These are phyloP conservation scores for Pheosia gnoma DNA, from an alignment of 2,888 invertebrate genomes.

Conservation along the genomic window DNA sequence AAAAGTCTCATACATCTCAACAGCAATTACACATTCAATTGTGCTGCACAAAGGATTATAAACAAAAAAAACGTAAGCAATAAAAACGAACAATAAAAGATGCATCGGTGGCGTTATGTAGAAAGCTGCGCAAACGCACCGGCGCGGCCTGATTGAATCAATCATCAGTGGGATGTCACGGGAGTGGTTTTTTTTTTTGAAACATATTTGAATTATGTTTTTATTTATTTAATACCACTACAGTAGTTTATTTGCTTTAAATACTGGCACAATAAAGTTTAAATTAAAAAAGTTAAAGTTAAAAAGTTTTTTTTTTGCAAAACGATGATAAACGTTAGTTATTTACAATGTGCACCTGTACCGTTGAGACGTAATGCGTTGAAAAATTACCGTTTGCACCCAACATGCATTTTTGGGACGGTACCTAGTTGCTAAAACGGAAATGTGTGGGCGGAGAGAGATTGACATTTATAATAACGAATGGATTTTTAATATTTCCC, in stretches of 20 bases:
- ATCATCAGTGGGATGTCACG: neutral
- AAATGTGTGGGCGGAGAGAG: neutral
- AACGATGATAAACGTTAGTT: neutral
- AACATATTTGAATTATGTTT: neutral
- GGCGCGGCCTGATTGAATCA: constrained; percentile 16
- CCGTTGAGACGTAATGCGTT: neutral
- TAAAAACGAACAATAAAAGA: constrained; percentile 10
- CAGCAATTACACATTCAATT: constrained; percentile 3
- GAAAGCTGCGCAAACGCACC: constrained; percentile 16
- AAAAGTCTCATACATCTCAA: neutral
- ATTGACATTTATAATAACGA: neutral
- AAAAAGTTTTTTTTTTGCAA: too few species aligned
- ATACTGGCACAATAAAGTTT: too few species aligned
- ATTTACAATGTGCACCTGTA: neutral
- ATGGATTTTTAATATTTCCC: neutral
- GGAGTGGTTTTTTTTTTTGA: neutral
- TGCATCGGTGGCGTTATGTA: constrained; percentile 10
- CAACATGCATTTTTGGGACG: neutral
- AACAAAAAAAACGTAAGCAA: neutral
- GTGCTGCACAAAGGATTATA: neutral
- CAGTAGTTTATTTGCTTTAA: too few species aligned
- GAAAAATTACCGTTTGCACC: neutral
- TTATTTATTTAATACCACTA: too few species aligned
- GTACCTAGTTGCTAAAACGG: neutral
- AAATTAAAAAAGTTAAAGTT: too few species aligned